These are phyloP conservation scores for Ormyrus rosae DNA, from an alignment of 2,888 invertebrate species.

Conservation along the genomic window DNA sequence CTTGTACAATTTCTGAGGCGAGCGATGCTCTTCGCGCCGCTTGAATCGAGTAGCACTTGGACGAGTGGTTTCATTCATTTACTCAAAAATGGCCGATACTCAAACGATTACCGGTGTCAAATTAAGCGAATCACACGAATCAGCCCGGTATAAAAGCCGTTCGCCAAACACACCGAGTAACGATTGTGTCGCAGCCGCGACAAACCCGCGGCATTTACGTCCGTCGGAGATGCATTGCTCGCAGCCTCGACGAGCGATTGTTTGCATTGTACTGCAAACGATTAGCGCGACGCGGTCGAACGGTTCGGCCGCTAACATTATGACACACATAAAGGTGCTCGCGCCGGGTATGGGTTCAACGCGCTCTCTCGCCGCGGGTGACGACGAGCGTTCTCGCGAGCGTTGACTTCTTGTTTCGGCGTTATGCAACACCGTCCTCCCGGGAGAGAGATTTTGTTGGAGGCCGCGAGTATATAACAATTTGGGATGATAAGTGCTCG, in stretches of 20 bases:
- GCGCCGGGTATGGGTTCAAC: conserved; percentile 35
- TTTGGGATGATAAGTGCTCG: no score
- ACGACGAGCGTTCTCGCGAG: conserved; percentile 25
- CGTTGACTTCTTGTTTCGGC: conserved; percentile 3
- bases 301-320: conserved; percentile 17
- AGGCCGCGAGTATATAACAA: no score
- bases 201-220: background rate
- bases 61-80: no score
- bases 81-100: no score
- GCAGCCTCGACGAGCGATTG: conserved; percentile 6
- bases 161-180: background rate
- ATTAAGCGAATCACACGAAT: no score
- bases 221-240: background rate
- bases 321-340: conserved; percentile 39
- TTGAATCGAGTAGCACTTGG: no score
- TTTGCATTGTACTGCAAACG: conserved; percentile 39
- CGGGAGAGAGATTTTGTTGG: no score
- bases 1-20: no score
- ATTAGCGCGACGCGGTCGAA: conserved; percentile 22
- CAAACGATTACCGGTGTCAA: no score
- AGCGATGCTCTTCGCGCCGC: no score
- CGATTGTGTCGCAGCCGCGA: background rate
- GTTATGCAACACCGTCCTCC: background rate
- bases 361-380: conserved; percentile 6
- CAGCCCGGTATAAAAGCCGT: no score